These are phyloP conservation scores for Lucilia cuprina DNA, from an alignment of 1,140 invertebrate genomes.

Conservation along the genomic window DNA sequence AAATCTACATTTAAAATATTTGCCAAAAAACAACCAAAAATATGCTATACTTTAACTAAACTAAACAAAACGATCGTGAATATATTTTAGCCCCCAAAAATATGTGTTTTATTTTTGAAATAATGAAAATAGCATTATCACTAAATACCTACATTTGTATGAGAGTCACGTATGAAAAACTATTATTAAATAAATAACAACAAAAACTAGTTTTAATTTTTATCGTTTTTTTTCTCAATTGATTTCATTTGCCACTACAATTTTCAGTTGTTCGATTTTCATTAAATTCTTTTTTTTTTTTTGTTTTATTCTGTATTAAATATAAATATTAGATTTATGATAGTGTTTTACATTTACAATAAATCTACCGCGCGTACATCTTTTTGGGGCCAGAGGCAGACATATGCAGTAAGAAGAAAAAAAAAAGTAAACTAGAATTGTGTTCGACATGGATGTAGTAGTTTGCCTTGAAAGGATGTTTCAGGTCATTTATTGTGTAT, in stretches of 20 bases:
- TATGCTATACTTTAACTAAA: too few species aligned
- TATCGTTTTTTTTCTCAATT: not conserved
- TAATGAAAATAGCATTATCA: not conserved
- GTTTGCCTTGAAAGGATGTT: conserved; percentile 30
- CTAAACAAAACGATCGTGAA: not conserved
- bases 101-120: not conserved
- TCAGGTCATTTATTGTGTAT: not conserved
- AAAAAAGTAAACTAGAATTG: too few species aligned
- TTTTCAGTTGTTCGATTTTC: not conserved
- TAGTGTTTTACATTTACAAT: not conserved
- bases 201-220: not conserved
- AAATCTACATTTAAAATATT: too few species aligned
- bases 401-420: not conserved
- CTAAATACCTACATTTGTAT: not conserved
- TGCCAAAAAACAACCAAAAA: too few species aligned
- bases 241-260: not conserved
- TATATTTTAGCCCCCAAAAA: not conserved
- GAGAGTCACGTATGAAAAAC: not conserved
- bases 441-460: too few species aligned
- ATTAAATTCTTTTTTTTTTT: not conserved
- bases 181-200: not conserved
- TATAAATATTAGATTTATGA: not conserved
- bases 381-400: not conserved
- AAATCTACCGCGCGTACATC: not conserved
- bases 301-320: not conserved